phyloP scores from a whole-genome alignment of 2,888 invertebrate species.

The Octonoba sinensis region DNA sequence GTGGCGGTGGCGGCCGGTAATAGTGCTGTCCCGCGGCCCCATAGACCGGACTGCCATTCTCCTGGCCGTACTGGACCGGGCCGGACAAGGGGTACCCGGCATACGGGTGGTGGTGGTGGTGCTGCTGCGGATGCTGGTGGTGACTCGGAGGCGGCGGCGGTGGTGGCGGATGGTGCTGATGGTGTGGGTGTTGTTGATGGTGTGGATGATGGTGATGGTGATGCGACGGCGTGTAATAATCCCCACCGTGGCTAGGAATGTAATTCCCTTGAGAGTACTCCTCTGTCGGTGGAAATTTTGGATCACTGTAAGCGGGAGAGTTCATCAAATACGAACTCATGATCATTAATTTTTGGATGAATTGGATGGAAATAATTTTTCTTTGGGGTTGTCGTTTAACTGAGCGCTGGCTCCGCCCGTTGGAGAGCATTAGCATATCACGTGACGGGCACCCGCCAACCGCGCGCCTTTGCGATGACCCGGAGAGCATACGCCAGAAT shows the following conservation, averaged over 20 bases:
- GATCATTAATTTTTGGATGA: conserved; percentile 74
- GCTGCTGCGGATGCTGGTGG: conserved; percentile 51
- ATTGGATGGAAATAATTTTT: conserved; percentile 73
- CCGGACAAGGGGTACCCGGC: conserved; percentile 51
- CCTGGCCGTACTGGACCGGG: conserved; percentile 51
- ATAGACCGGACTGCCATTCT: conserved; percentile 59
- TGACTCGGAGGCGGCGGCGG: conserved; percentile 42
- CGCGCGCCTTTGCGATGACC: conserved; percentile 69
- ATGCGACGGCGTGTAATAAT: conserved; percentile 66
- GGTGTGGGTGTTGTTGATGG: conserved; percentile 56
- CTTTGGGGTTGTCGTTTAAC: conserved; percentile 68
- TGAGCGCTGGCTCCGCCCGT: conserved; percentile 73
- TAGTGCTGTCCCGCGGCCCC: conserved; percentile 53
- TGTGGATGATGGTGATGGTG: conserved; percentile 52
- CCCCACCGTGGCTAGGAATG: conserved; percentile 73
- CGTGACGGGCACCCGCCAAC: conserved; percentile 77
- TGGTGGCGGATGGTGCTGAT: conserved; percentile 31
- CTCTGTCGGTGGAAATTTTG: conserved; percentile 83
- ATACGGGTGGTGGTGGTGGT: conserved; percentile 33
- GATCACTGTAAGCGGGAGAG: conserved; percentile 69
- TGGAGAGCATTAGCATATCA: conserved; percentile 78
- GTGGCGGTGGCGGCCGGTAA: conserved; percentile 23
- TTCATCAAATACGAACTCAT: conserved; percentile 91
- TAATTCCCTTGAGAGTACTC: conserved; percentile 89
- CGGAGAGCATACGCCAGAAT: conserved; percentile 69